A percentile compares a stretch with the other conserved stretches of the same genome.
These are phyloP conservation scores for Athetis lepigone DNA, from an alignment of 2,888 invertebrate species.

Conservation along the genomic window DNA sequence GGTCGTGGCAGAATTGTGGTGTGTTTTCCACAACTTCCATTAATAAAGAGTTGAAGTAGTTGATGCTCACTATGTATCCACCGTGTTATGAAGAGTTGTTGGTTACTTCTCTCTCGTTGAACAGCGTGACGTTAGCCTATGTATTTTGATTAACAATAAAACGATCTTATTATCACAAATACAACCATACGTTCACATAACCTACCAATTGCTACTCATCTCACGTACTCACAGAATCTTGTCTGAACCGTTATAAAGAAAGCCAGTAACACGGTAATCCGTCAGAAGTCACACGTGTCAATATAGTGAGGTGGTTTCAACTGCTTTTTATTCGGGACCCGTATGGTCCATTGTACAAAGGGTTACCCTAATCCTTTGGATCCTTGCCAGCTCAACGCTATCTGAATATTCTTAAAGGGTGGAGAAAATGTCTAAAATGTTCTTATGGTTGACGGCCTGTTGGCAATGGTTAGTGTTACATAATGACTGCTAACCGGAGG, in stretches of 20 bases:
- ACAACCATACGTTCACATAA: not conserved
- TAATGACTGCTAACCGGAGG: too few species aligned
- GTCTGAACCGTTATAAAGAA: slow-evolving; percentile 25
- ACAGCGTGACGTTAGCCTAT: too few species aligned
- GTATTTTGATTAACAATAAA: too few species aligned
- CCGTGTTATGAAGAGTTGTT: too few species aligned
- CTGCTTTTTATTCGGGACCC: slow-evolving; percentile 49
- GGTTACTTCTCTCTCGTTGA: too few species aligned
- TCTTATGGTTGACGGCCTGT: too few species aligned
- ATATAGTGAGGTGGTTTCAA: slow-evolving; percentile 33
- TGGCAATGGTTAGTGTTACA: too few species aligned
- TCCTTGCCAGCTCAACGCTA: slow-evolving; percentile 38
- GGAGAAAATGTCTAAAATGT: slow-evolving; percentile 9
- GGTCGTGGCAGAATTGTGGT: too few species aligned
- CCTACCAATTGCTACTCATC: slow-evolving; percentile 8
- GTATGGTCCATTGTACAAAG: slow-evolving; percentile 53
- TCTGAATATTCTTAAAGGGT: slow-evolving; percentile 43
- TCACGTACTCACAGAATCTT: slow-evolving; percentile 28
- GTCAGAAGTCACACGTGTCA: slow-evolving; percentile 36
- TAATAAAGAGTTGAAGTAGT: too few species aligned
- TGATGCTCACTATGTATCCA: too few species aligned
- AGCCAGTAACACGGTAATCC: slow-evolving; percentile 11
- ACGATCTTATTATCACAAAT: too few species aligned
- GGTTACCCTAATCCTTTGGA: slow-evolving; percentile 38
- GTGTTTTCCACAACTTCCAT: too few species aligned